Conservation (phyloP, 53 echinoderm and acorn worm genomes). For the Pentamera pediparva region DNA sequence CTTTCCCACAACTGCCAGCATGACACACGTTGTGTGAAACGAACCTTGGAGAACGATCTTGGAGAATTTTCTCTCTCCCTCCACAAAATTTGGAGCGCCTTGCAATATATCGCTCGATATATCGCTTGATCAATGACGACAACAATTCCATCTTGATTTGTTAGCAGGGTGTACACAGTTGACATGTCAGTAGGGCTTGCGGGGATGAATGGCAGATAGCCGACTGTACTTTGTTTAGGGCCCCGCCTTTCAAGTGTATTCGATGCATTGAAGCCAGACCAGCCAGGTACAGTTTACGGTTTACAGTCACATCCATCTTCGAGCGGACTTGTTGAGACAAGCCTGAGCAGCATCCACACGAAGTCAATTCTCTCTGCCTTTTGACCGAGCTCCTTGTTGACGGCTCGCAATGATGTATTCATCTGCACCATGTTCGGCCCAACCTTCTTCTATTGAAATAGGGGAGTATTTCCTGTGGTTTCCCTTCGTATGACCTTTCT, state of each 20-base stretch:
- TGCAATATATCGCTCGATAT: too few species aligned
- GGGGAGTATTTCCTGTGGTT: background rate
- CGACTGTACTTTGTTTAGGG: constrained; percentile 19
- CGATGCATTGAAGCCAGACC: too few species aligned
- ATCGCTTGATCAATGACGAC: constrained; percentile 61
- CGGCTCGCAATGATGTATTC: background rate
- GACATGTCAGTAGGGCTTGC: constrained; percentile 48
- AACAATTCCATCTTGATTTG: constrained; percentile 28
- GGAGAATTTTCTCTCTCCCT: too few species aligned
- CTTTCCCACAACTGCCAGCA: too few species aligned
- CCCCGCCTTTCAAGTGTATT: too few species aligned
- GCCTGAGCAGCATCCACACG: too few species aligned
- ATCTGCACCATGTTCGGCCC: background rate
- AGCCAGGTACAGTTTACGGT: too few species aligned
- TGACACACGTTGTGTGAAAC: too few species aligned
- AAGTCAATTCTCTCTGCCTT: too few species aligned
- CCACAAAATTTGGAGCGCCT: constrained; percentile 32
- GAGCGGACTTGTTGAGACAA: too few species aligned
- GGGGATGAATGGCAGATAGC: constrained; percentile 52
- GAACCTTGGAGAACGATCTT: background rate
- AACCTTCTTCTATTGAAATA: background rate
- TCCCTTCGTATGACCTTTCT: background rate
- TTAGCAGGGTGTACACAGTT: too few species aligned
- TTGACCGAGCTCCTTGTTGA: background rate
- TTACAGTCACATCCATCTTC: too few species aligned